Conservation (phyloP, 92 coral and sea anemone species). For the Phenganax subtilis region DNA sequence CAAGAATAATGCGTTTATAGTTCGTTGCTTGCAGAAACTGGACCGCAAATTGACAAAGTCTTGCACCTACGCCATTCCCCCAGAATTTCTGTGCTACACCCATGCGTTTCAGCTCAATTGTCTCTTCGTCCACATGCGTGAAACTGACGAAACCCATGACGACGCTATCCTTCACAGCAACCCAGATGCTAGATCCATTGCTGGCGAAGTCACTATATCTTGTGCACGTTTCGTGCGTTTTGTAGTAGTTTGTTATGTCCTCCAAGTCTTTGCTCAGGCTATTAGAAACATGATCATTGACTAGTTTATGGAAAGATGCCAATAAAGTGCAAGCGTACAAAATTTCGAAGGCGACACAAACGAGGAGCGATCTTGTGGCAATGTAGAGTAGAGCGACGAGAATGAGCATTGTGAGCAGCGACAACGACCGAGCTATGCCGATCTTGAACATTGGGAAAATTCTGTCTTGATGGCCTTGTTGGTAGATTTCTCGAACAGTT, state of each 20-base stretch:
- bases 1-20: constrained; percentile 54
- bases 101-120: constrained; percentile 68
- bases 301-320: constrained; percentile 47
- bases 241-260: constrained; percentile 50
- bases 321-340: constrained; percentile 43
- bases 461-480: constrained; percentile 37
- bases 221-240: constrained; percentile 31
- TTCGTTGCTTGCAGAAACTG: constrained; percentile 51
- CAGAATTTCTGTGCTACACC: constrained; percentile 59
- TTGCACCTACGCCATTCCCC: constrained; percentile 62
- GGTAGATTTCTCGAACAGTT: constrained; percentile 33
- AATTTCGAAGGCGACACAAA: constrained; percentile 27
- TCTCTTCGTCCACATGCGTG: constrained; percentile 47
- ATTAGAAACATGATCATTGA: constrained; percentile 55
- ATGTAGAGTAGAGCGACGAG: constrained; percentile 13
- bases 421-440: constrained; percentile 15
- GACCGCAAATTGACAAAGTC: constrained; percentile 58
- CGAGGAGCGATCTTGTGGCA: constrained; percentile 25
- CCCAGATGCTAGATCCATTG: constrained; percentile 71
- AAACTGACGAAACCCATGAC: constrained; percentile 67
- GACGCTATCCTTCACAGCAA: constrained; percentile 47
- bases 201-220: constrained; percentile 32
- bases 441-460: constrained; percentile 34
- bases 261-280: constrained; percentile 63
- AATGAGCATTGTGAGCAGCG: constrained; percentile 16